Conservation (phyloP, 2,888 invertebrate genomes). For the Idaea aversata region DNA sequence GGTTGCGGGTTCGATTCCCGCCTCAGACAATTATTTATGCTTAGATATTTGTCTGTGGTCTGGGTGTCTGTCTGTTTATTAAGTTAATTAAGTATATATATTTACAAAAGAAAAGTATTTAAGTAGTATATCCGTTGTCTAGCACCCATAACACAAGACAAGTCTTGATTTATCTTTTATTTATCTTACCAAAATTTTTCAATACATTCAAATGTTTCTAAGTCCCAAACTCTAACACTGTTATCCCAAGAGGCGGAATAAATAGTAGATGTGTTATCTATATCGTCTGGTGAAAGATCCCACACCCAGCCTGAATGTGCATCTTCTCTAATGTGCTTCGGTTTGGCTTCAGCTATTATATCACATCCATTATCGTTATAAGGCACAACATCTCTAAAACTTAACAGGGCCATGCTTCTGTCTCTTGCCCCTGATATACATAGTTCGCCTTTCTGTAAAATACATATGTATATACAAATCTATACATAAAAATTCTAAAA, state of each 20-base stretch:
- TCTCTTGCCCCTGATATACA: slow-evolving; percentile 82
- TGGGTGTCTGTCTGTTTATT: no score
- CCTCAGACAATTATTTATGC: no score
- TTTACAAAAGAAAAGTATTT: no score
- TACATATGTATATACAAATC: not conserved
- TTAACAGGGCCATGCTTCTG: slow-evolving; percentile 78
- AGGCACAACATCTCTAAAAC: slow-evolving; percentile 56
- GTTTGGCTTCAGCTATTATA: slow-evolving; percentile 47
- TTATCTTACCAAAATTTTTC: slow-evolving; percentile 74
- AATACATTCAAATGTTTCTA: slow-evolving; percentile 61
- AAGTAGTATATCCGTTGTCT: no score
- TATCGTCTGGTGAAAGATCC: slow-evolving; percentile 74
- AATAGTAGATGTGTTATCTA: slow-evolving; percentile 61
- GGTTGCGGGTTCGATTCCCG: no score
- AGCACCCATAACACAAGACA: no score
- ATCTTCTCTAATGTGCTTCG: slow-evolving; percentile 56
- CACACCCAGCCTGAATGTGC: slow-evolving; percentile 84
- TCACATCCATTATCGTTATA: slow-evolving; percentile 44
- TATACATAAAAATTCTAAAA: no score
- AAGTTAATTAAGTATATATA: no score
- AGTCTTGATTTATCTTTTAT: no score
- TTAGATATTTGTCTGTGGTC: no score
- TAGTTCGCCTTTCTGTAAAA: slow-evolving; percentile 64
- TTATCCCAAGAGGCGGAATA: slow-evolving; percentile 83
- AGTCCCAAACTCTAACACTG: slow-evolving; percentile 80